Evolutionary conservation across 2,888 invertebrate species (phyloP).

Genomic region (Nipponacmea schrenckii): DNA sequence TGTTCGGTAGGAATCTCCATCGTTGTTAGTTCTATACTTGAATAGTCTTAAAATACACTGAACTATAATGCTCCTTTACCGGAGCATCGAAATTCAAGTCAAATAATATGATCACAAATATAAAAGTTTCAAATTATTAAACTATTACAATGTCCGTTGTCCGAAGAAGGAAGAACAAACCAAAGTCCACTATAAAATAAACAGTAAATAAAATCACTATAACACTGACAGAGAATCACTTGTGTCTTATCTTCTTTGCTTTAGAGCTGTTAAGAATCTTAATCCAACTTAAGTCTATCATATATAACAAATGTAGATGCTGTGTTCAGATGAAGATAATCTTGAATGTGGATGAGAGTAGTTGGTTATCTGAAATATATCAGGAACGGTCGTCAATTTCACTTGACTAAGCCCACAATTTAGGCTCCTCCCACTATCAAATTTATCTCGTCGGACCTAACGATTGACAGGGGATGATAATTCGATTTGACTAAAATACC

Average conservation of each 20-base stretch:
- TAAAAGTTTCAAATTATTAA: too few relatives aligned
- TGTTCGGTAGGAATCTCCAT: constrained; percentile 39
- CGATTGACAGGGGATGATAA: not conserved
- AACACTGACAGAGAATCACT: too few relatives aligned
- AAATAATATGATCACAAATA: not conserved
- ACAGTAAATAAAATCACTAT: too few relatives aligned
- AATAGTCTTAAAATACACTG: not conserved
- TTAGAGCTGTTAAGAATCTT: too few relatives aligned
- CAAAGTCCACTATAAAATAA: too few relatives aligned
- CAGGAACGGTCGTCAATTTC: constrained; percentile 4
- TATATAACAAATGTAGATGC: not conserved
- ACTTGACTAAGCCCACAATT: not conserved
- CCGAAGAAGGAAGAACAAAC: too few relatives aligned
- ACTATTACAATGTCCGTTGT: too few relatives aligned
- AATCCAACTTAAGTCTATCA: too few relatives aligned
- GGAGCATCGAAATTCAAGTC: not conserved
- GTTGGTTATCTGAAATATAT: constrained; percentile 8
- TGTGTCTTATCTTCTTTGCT: too few relatives aligned
- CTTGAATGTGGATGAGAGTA: not conserved
- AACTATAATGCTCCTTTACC: not conserved
- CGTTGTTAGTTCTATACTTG: not conserved
- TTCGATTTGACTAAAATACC: not conserved
- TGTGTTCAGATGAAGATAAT: constrained; percentile 4
- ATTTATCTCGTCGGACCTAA: not conserved
- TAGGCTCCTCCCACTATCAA: constrained; percentile 1